Evolutionary conservation across 53 echinoderm and acorn worm species (phyloP), one percentile per base, ranked within the genome.

Genomic region (Actinopyga echinites): DNA sequence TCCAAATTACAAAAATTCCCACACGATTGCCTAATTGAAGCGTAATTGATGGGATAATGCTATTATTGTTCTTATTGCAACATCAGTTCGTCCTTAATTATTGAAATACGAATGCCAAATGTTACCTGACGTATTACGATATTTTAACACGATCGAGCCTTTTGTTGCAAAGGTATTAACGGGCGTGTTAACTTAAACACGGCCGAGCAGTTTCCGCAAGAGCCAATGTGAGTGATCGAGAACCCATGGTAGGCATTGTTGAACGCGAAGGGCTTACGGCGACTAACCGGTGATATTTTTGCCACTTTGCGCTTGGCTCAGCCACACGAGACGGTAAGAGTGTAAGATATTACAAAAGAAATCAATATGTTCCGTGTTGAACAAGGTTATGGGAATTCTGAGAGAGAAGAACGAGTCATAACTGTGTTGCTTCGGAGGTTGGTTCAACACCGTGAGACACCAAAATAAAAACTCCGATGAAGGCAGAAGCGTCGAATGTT

Each of bases 381-480:
- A 71, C 71, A 71, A 71, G 71, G 71, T 71, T 71, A 71, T 71
- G 71, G 71, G 71, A 71, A 71, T 71, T 71, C 71, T 38, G 44
- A 71, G 71, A 21, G 40, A 71, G 40, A 40, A 44, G 71, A 71
- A 42, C 71, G 71, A 68, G 68, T 71, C 71, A 71, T 71, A 40
- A 71, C 40, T 71, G 42, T 71, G 71, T 71, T 71, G 44, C 49
- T 49, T 49, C 49, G 49, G 49, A 49, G 49, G 49, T 49, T 49
- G 49, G 49, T 49, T 49, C 49, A 49, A 49, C 49, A 49, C 49
- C 49, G 49, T 13, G 49, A 49, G 49, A 49, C 49, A 13, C 49
- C 49, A 49, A 49, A 49, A 49, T 49, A 49, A 49, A n/a, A 49
- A 15, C 49, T 49, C 13, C 17, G 49, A 49, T 49, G 49, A 49